Evolutionary conservation across 2,797 vertebrate species (phyloP).

Genomic region (Octomys mimax): DNA sequence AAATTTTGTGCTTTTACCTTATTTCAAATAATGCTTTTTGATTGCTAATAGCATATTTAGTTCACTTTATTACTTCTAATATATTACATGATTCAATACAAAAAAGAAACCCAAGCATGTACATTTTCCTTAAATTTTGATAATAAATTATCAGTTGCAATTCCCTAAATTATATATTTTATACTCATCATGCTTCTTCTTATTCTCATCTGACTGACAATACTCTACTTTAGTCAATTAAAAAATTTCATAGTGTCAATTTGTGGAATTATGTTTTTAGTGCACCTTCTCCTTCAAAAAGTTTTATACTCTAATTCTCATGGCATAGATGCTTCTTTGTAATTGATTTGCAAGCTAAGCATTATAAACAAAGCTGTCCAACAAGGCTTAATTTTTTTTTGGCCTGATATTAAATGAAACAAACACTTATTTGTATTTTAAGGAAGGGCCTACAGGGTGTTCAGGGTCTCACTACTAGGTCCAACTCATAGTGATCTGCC

Average conservation of each 20-base stretch:
- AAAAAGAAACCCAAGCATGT: neutral
- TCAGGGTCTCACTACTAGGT: no score
- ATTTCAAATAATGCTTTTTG: neutral
- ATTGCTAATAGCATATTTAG: neutral
- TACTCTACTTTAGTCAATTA: neutral
- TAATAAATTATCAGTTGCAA: neutral
- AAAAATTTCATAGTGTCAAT: neutral
- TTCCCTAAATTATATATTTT: neutral
- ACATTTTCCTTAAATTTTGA: neutral
- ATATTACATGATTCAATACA: neutral
- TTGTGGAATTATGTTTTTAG: slow-evolving; percentile 6
- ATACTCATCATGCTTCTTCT: neutral
- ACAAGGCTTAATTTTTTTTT: neutral
- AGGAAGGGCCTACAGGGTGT: no score
- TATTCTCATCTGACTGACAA: neutral
- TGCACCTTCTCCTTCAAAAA: neutral
- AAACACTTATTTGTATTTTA: neutral
- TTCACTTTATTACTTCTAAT: neutral
- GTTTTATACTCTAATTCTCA: neutral
- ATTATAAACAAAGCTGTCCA: neutral
- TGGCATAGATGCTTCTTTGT: neutral
- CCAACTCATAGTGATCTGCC: no score
- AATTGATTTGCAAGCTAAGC: neutral
- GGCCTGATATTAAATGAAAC: neutral
- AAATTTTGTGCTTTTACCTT: neutral